Evolutionary conservation across 2,888 invertebrate genomes (phyloP).

Genomic region (Troides oblongomaculatus): DNA sequence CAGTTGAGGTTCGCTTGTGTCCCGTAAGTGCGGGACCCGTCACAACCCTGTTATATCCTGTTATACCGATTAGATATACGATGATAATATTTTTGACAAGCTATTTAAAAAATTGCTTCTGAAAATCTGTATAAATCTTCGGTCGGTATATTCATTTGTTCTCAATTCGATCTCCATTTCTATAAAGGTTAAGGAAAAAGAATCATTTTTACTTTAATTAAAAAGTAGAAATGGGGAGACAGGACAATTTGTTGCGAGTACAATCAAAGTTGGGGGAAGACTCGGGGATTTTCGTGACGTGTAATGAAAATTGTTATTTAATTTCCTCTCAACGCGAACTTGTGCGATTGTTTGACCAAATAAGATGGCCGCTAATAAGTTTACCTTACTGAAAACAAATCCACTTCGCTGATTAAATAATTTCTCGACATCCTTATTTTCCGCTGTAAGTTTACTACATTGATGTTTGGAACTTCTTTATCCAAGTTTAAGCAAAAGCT

Average conservation of each 20-base stretch:
- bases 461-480: too few species aligned
- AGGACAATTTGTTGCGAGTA: background rate
- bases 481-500: too few species aligned
- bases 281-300: background rate
- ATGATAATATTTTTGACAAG: too few species aligned
- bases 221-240: background rate
- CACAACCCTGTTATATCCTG: too few species aligned
- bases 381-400: background rate
- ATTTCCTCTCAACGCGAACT: background rate
- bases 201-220: background rate
- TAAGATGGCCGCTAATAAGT: conserved; percentile 3
- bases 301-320: conserved; percentile 7
- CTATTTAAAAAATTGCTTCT: too few species aligned
- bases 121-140: too few species aligned
- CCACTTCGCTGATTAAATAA: background rate
- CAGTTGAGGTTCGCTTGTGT: too few species aligned
- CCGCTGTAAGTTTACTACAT: background rate
- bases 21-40: too few species aligned
- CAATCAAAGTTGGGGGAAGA: background rate
- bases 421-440: background rate
- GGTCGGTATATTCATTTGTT: too few species aligned
- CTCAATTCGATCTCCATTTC: too few species aligned
- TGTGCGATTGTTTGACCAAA: background rate
- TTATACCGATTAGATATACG: too few species aligned
- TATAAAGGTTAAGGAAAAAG: background rate